phyloP scores from a whole-genome alignment of 2,113 vertebrate species.

The Lepisosteus oculatus region DNA sequence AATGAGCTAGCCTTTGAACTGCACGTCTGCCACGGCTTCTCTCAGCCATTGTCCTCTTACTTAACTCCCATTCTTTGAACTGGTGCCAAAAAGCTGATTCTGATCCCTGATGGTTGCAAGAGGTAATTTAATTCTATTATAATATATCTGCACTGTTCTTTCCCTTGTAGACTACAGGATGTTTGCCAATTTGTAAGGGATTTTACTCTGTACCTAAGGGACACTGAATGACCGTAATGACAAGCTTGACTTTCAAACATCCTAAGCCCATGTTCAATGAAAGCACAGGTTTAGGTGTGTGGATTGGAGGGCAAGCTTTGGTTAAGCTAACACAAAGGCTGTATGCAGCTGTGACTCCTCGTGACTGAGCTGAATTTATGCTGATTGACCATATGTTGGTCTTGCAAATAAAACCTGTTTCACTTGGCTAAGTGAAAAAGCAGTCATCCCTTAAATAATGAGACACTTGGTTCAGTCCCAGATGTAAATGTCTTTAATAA shows the following conservation, averaged over 20 bases:
- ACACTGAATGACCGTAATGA: not conserved
- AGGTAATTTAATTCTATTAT: conserved; percentile 15
- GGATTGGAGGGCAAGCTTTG: too few relatives aligned
- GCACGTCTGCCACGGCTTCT: not conserved
- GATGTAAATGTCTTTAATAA: too few relatives aligned
- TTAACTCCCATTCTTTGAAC: conserved; percentile 11
- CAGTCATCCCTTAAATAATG: too few relatives aligned
- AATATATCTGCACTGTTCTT: not conserved
- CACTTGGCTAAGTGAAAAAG: too few relatives aligned
- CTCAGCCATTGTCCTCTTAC: not conserved
- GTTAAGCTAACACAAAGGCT: too few relatives aligned
- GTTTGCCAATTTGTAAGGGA: conserved; percentile 8
- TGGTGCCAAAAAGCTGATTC: conserved; percentile 5
- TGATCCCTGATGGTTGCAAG: conserved; percentile 4
- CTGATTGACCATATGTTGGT: too few relatives aligned
- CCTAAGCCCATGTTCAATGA: too few relatives aligned
- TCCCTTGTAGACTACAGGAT: conserved; percentile 7
- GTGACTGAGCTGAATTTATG: too few relatives aligned
- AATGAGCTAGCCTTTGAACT: conserved; percentile 6
- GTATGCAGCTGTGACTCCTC: too few relatives aligned
- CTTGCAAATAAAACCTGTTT: too few relatives aligned
- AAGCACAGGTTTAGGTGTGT: not conserved
- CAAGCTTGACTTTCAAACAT: conserved; percentile 10
- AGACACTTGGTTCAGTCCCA: too few relatives aligned
- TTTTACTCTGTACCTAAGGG: conserved; percentile 9